Conservation (phyloP, 2,888 invertebrate species). For the Myopa tessellatipennis region DNA sequence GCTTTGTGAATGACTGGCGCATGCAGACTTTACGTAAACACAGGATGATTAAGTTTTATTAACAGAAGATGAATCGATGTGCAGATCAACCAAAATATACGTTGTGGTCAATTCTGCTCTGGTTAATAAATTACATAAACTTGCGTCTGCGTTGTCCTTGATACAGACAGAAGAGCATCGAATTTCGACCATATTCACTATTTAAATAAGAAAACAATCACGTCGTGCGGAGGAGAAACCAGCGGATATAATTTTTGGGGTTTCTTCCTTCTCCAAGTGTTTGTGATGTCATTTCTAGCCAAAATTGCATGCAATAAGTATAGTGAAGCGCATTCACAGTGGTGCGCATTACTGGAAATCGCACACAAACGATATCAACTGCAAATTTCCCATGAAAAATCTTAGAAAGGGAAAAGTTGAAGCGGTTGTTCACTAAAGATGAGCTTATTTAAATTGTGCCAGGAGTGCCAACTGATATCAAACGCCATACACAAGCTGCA, state of each 20-base stretch:
- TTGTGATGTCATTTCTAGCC: too few relatives aligned
- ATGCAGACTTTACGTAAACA: too few relatives aligned
- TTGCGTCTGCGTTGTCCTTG: not conserved
- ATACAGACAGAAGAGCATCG: not conserved
- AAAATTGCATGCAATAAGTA: too few relatives aligned
- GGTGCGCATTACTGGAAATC: too few relatives aligned
- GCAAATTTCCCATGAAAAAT: conserved; percentile 14
- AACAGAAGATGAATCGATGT: too few relatives aligned
- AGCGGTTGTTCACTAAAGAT: not conserved
- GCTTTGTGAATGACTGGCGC: too few relatives aligned
- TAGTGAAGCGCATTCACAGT: too few relatives aligned
- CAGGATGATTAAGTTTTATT: too few relatives aligned
- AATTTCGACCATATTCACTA: not conserved
- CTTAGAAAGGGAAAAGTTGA: not conserved
- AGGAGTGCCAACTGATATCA: conserved; percentile 17
- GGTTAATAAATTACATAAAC: conserved; percentile 3
- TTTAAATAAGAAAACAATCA: too few relatives aligned
- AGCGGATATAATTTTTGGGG: too few relatives aligned
- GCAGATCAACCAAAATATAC: not conserved
- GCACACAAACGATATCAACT: not conserved
- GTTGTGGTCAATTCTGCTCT: conserved; percentile 16
- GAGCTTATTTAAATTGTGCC: not conserved
- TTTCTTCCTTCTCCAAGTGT: too few relatives aligned
- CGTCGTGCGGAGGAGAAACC: too few relatives aligned
- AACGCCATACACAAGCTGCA: conserved; percentile 10